Percentiles rank a stretch among this genome's conserved stretches.
Conservation (phyloP, 2,113 vertebrate genomes). For the Alethe diademata region DNA sequence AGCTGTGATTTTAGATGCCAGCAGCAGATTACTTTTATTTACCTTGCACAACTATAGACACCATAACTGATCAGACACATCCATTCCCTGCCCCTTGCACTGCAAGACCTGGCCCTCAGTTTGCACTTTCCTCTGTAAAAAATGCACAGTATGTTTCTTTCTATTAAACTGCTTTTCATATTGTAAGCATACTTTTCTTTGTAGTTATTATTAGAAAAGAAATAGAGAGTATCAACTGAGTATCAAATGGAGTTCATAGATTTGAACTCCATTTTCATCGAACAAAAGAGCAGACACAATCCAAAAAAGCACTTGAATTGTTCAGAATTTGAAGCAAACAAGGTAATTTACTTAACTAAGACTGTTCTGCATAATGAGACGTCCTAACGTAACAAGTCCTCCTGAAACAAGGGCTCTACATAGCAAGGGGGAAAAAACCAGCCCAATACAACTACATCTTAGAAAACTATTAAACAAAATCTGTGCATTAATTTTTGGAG, state of each 20-base stretch:
- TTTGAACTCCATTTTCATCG: not conserved
- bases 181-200: not conserved
- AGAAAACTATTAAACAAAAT: not conserved
- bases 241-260: not conserved
- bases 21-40: not conserved
- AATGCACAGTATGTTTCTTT: not conserved
- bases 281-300: not conserved
- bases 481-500: not conserved
- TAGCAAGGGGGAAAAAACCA: fast-evolving
- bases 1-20: not conserved
- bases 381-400: not conserved
- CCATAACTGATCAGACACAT: not conserved
- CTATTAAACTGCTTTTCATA: not conserved
- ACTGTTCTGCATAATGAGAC: not conserved
- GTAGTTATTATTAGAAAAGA: not conserved
- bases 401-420: not conserved
- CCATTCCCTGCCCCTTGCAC: not conserved
- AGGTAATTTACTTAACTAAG: not conserved
- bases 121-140: not conserved
- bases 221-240: not conserved
- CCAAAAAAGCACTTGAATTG: not conserved
- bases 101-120: not conserved
- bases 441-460: not conserved
- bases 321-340: not conserved
- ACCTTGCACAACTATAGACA: not conserved